These are phyloP conservation scores for Triops longicaudatus DNA, from an alignment of 1,140 invertebrate species.

Conservation along the genomic window DNA sequence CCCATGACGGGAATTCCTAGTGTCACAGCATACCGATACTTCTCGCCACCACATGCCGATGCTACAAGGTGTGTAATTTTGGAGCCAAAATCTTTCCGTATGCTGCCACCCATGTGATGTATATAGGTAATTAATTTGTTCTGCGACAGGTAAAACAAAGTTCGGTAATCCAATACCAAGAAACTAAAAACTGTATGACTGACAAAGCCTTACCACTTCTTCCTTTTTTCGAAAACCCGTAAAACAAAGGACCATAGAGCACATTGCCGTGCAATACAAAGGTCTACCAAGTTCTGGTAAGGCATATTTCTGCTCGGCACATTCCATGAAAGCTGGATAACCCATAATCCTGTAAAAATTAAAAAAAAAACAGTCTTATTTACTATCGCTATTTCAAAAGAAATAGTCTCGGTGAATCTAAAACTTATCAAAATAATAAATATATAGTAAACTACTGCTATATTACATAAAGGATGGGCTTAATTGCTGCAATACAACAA, in stretches of 20 bases:
- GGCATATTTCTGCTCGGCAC: conserved; percentile 58
- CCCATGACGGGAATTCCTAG: conserved; percentile 81
- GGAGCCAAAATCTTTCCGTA: conserved; percentile 74
- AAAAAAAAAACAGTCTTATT: no score
- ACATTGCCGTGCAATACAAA: conserved; percentile 77
- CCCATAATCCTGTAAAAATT: conserved; percentile 50
- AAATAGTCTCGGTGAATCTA: no score
- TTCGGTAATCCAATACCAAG: background rate
- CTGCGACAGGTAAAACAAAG: conserved; percentile 45
- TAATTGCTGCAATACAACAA: no score
- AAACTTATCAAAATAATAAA: no score
- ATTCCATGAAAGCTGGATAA: conserved; percentile 63
- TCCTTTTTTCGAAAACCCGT: conserved; percentile 79
- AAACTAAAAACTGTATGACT: background rate
- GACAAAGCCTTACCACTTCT: conserved; percentile 56
- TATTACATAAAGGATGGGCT: no score
- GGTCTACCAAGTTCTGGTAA: conserved; percentile 61
- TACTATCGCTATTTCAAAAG: no score
- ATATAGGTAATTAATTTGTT: conserved; percentile 71
- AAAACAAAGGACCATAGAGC: conserved; percentile 74
- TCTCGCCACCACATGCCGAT: conserved; percentile 72
- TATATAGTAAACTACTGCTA: no score
- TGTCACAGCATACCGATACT: conserved; percentile 74
- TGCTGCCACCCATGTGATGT: conserved; percentile 89
- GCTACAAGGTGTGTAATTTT: conserved; percentile 90